Conservation (phyloP, 2,797 vertebrate genomes). For the Delichon dasypus region DNA sequence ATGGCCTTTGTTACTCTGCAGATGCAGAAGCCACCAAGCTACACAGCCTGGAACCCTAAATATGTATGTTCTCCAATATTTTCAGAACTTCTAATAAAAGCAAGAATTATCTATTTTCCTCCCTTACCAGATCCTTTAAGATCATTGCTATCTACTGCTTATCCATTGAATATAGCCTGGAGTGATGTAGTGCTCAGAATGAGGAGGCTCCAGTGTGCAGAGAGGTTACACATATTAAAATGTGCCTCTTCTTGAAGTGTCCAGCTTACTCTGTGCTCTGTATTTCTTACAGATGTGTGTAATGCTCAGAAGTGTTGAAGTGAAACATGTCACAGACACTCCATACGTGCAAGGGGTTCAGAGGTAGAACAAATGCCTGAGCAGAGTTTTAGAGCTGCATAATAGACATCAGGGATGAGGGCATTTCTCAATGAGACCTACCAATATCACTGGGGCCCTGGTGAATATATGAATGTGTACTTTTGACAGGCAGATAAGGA, state of each 20-base stretch:
- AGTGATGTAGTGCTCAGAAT: neutral
- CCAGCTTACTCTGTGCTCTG: fast-evolving
- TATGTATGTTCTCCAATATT: conserved; percentile 76
- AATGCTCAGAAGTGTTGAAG: neutral
- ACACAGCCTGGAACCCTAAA: conserved; percentile 85
- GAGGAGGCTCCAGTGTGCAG: neutral
- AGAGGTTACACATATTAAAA: neutral
- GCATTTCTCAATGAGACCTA: neutral
- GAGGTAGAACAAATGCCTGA: neutral
- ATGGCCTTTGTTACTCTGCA: conserved; percentile 79
- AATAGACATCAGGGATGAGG: neutral
- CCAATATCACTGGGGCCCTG: too few species aligned
- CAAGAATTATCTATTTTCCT: neutral
- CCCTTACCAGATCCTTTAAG: neutral
- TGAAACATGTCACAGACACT: neutral
- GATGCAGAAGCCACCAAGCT: conserved; percentile 70
- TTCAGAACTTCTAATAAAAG: neutral
- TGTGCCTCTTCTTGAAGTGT: neutral
- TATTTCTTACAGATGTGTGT: neutral
- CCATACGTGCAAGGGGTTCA: neutral
- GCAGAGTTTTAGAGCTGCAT: neutral
- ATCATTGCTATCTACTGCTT: neutral
- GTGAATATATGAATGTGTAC: neutral
- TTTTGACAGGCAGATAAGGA: neutral
- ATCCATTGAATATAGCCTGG: neutral